Base-by-base conservation (phyloP, 2,888 invertebrate species). In the Scelioninae gen. 2 region DNA sequence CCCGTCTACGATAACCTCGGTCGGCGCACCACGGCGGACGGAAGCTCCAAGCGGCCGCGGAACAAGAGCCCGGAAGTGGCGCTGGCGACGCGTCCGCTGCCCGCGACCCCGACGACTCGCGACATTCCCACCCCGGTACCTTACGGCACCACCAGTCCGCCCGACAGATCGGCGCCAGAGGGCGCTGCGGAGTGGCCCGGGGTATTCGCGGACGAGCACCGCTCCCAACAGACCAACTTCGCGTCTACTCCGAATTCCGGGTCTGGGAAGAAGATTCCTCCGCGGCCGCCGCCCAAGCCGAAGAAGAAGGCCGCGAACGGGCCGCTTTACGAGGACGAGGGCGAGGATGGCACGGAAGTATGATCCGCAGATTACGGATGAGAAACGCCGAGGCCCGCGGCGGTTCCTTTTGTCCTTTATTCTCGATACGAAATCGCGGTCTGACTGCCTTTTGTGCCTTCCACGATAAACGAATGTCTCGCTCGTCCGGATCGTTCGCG, bases 1-100 rank as follows among this genome's bases (percentile, higher is more conserved):
- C 95, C 95, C 0, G 90, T 95, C 18, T 96, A 96, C 83, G 96
- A 96, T 82, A 95, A 95, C 83, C 87, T 96, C 46, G 96, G 96
- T 0, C 87, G 93, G 13, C 89, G 96, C 55, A 95, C 95, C 13
- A 94, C 96, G 13, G 95, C 94, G 13, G 93, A 94, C 75, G 96
- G 96, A n/a, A 94, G 93, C 82, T 94, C 93, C 2, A 91, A 91
- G 9, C 86, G 93, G 28, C 94, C 94, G 61, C 84, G 95, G 63
- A 94, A 94, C 84, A 94, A 94, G 87, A 88, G 91, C 18, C 90
- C 90, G 6, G 84, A 89, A 71, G 88, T 89, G 50, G 87, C 55
- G 39, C 83, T 84, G 67, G 90, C 89, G 10, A 90, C 90, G 76
- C 87, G 90, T 77, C 91, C 91, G 1, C 80, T 92, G 48, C 92